Conservation (phyloP, 1,140 invertebrate species). For the Leptestheria dahalacensis region DNA sequence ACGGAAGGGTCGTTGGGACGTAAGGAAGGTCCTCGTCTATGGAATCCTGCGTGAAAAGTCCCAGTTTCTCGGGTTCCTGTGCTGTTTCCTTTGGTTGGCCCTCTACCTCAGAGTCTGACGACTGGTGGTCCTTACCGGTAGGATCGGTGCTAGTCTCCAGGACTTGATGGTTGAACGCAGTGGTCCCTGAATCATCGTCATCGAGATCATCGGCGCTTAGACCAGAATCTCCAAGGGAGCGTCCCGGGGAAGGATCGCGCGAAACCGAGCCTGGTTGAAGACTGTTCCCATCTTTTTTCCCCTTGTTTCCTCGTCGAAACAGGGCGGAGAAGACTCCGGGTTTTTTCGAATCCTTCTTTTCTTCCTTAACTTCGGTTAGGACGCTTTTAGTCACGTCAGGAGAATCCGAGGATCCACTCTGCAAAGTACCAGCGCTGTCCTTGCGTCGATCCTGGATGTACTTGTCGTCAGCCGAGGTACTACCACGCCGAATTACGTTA, state of each 20-base stretch:
- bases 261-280: constrained; percentile 23
- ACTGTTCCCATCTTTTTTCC: constrained; percentile 26
- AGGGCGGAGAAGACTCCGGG: constrained; percentile 34
- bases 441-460: constrained; percentile 16
- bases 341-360: constrained; percentile 33
- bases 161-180: constrained; percentile 15
- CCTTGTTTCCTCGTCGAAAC: constrained; percentile 30
- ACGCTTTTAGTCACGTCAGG: no score
- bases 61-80: constrained; percentile 13
- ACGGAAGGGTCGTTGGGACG: constrained; percentile 65
- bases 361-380: no score
- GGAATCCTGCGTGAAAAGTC: constrained; percentile 55
- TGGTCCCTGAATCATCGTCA: constrained; percentile 15
- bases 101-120: background rate
- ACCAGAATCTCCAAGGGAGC: constrained; percentile 14
- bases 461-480: constrained; percentile 28
- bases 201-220: constrained; percentile 11
- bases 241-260: constrained; percentile 2
- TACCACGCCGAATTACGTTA: constrained; percentile 23
- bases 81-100: background rate
- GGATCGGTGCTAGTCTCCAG: constrained; percentile 17
- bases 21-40: constrained; percentile 74
- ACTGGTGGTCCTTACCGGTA: constrained; percentile 30
- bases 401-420: background rate
- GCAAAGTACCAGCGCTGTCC: background rate